Evolutionary conservation across 2,113 vertebrate species (phyloP).

Genomic region (Hemibagrus wyckioides): DNA sequence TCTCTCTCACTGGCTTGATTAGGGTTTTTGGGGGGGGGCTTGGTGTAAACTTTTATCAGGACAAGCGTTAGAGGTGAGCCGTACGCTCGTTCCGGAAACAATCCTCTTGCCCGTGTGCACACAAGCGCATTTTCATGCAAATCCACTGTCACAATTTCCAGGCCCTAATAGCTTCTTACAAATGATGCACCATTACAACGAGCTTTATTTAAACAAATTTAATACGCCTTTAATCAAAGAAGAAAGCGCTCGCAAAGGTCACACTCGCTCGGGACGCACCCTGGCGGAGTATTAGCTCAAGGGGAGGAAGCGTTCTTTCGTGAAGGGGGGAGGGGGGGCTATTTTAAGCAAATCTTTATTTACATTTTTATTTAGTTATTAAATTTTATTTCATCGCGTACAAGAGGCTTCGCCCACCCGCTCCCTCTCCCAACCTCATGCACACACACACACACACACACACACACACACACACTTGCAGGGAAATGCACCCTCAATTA

Average conservation of each 20-base stretch:
- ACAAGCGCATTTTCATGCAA: conserved; percentile 97
- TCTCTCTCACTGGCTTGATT: neutral
- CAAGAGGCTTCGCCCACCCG: conserved; percentile 69
- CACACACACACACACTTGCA: conserved; percentile 33
- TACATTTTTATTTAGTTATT: conserved; percentile 99
- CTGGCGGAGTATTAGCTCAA: conserved; percentile 95
- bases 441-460: conserved; percentile 44
- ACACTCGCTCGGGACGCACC: conserved; percentile 88
- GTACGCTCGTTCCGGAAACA: conserved; percentile 83
- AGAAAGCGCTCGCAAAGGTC: conserved; percentile 97
- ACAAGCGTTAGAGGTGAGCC: conserved; percentile 87
- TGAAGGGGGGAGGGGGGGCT: conserved; percentile 81
- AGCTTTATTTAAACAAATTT: conserved; percentile 99
- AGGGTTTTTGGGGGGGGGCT: conserved; percentile 46
- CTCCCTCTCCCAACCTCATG: conserved; percentile 61
- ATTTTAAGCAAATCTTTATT: conserved; percentile 99
- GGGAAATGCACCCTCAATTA: conserved; percentile 74
- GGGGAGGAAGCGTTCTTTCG: conserved; percentile 91
- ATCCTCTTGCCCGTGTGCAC: conserved; percentile 83
- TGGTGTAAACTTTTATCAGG: conserved; percentile 76
- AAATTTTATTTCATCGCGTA: conserved; percentile 93
- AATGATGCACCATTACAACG: conserved; percentile 99
- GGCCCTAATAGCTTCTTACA: conserved; percentile 99
- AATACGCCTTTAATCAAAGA: conserved; percentile 99
- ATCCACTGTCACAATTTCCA: conserved; percentile 88